Conservation (phyloP, 2,113 vertebrate species). For the Macaca nemestrina region DNA sequence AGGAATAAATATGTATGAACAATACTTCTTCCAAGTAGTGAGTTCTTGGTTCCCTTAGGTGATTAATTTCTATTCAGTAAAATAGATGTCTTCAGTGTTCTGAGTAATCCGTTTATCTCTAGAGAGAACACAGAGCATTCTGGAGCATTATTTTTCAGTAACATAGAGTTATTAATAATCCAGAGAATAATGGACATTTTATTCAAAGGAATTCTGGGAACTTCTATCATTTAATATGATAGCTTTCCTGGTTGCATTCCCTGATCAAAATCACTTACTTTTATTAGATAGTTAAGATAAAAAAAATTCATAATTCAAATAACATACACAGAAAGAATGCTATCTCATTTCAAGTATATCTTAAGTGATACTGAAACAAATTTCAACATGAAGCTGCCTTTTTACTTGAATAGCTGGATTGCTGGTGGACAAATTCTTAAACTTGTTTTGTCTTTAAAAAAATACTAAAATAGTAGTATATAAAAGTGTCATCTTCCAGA, state of each 20-base stretch:
- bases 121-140: conserved; percentile 36
- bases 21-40: conserved; percentile 35
- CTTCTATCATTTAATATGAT: conserved; percentile 5
- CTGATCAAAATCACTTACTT: conserved; percentile 62
- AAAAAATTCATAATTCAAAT: conserved; percentile 60
- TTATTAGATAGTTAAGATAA: conserved; percentile 36
- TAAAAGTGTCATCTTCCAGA: neutral
- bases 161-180: conserved; percentile 40
- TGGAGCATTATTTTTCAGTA: neutral
- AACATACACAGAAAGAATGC: conserved; percentile 28
- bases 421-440: neutral
- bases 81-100: conserved; percentile 51
- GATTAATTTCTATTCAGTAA: conserved; percentile 64
- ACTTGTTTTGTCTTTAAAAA: neutral
- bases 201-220: conserved; percentile 49
- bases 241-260: conserved; percentile 26
- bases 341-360: conserved; percentile 15
- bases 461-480: neutral
- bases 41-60: conserved; percentile 51
- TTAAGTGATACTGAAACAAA: neutral
- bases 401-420: neutral
- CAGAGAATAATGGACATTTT: conserved; percentile 50
- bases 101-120: conserved; percentile 38
- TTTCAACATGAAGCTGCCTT: neutral
- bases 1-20: conserved; percentile 61